These are phyloP conservation scores for Pipistrellus pygmaeus DNA, from an alignment of 2,797 vertebrate species.

Conservation along the genomic window DNA sequence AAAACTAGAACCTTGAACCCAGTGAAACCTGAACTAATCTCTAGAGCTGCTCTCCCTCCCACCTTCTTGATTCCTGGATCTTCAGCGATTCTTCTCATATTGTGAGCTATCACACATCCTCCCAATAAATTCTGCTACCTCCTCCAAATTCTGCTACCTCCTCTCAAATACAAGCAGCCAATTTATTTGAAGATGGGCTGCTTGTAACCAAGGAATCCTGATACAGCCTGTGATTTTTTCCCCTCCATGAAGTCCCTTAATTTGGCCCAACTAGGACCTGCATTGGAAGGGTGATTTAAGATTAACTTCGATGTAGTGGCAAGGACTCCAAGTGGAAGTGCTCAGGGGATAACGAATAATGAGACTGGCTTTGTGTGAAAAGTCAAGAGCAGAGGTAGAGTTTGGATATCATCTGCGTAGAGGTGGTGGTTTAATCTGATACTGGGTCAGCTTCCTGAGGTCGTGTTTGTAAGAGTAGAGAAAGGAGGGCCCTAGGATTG, in stretches of 20 bases:
- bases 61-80: background rate
- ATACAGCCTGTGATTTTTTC: background rate
- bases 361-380: background rate
- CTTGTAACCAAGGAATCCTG: background rate
- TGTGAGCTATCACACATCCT: background rate
- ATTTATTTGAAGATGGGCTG: background rate
- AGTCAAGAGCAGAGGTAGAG: background rate
- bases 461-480: background rate
- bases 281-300: constrained; percentile 44
- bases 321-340: background rate
- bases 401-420: background rate
- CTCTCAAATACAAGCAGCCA: background rate
- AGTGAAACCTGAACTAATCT: background rate
- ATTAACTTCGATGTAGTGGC: background rate
- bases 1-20: background rate
- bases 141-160: background rate
- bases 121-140: background rate
- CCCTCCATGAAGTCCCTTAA: background rate
- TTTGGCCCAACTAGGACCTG: background rate
- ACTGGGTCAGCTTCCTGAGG: background rate
- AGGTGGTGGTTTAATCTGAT: background rate
- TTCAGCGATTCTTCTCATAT: background rate
- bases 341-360: background rate
- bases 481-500: background rate
- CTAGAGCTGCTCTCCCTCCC: background rate